Base-by-base conservation (phyloP, 2,888 invertebrate genomes). In the Drosophila rellima region DNA sequence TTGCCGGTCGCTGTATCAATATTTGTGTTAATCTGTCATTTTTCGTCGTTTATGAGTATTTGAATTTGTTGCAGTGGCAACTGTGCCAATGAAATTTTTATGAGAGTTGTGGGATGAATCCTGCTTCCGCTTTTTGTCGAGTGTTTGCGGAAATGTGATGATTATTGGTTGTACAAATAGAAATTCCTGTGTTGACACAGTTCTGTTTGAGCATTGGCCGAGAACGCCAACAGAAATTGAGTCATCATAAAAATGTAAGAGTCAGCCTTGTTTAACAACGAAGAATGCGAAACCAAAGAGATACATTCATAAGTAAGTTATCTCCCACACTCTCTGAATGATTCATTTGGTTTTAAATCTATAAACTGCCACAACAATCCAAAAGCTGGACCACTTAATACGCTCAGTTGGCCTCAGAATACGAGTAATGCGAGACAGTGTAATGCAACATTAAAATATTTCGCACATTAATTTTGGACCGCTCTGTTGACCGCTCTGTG, bases 21-120 rank as follows among this genome's bases (percentile, higher is more conserved):
- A 85, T 85, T 85, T 86, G 87, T 80, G 76, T 88, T 86, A 88
- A 87, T 86, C 85, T 88, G 89, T 88, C 89, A 88, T 88, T 86
- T 86, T 81, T 86, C 84, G 76, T 83, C 84, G 82, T 82, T 86
- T 86, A 88, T 88, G 88, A 88, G 84, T 76, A 85, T 85, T 85
- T 85, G 87, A 85, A 80, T 81, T 76, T 70, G 77, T 64, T 82
- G 75, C 77, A 80, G 79, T 68, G 44, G 57, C 70, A 42, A 42
- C 51, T 47, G 31, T 55, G 64, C 48, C 63, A 82, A 87, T 82
- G 80, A 85, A 85, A 85, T 57, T 88, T 88, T 83, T 74, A 83
- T 83, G 79, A 60, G 65, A 59, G 64, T 68, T 70, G 60, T 50
- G 68, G 60, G 65, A 51, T 47, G 55, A 52, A 47, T 31, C 5